Conservation (phyloP, 2,797 vertebrate species). For the Hybognathus amarus region DNA sequence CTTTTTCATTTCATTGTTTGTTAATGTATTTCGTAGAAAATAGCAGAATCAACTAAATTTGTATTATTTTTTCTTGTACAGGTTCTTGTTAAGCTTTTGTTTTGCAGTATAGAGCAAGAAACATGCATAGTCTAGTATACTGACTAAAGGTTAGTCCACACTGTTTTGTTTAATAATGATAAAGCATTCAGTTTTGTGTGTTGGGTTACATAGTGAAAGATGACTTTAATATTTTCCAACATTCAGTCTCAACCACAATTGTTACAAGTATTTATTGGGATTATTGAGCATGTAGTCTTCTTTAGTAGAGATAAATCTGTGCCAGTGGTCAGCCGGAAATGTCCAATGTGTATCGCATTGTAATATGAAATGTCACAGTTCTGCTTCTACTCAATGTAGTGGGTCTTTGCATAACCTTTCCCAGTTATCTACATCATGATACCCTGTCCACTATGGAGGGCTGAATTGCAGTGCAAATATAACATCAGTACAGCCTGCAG, state of each 20-base stretch:
- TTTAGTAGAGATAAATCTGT: background rate
- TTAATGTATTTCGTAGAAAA: no score
- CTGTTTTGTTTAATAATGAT: background rate
- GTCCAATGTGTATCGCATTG: background rate
- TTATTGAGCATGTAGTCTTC: background rate
- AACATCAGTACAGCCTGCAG: constrained; percentile 19
- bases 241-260: background rate
- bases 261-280: background rate
- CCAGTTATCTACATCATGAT: constrained; percentile 35
- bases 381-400: constrained; percentile 1
- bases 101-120: background rate
- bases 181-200: background rate
- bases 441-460: constrained; percentile 7
- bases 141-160: background rate
- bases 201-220: constrained; percentile 8
- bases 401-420: constrained; percentile 52
- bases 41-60: background rate
- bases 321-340: background rate
- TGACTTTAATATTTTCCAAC: background rate
- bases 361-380: constrained; percentile 28
- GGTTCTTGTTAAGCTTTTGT: background rate
- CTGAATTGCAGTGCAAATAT: constrained; percentile 1
- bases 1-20: no score
- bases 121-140: background rate
- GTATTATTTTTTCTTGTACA: background rate